Evolutionary conservation across 2,888 invertebrate genomes (phyloP), one percentile per base, ranked within the genome.

Genomic region (Steinernema scapterisci): DNA sequence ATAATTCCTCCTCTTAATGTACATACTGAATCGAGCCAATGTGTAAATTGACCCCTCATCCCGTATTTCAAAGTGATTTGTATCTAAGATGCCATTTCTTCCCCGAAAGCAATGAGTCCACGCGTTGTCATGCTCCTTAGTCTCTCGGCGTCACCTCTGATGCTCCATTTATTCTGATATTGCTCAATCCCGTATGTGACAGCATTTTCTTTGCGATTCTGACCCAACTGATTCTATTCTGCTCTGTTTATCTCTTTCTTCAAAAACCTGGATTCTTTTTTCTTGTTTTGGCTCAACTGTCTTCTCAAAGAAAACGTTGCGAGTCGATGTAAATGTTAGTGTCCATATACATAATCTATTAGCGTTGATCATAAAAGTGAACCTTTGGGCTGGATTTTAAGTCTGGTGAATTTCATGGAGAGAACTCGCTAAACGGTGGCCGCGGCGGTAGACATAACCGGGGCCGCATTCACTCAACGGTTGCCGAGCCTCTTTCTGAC

Each of bases 111-210:
- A 48, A 16, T 16, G 19, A 48, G n/a, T 48, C 48, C 48, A 5
- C 48, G 48, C 16, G 48, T 48, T 19, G 48, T 48, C 48, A 48
- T 48, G n/a, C 13, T 48, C 16, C 48, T n/a, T 48, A 48, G 48
- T 16, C 48, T 11, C 7, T 48, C 48, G 48, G 16, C 48, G 48
- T 48, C 19, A n/a, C 16, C 3, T 13, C n/a, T 19, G 48, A n/a
- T 48, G 48, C 48, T 48, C 48, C 19, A 7, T 48, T 19, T 48
- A 5, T 16, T 3, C 48, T 48, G n/a, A 48, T 25, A 3, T 63
- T 63, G 63, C 63, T 63, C 63, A 63, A 63, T 63, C 23, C 31
- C n/a, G 27, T 63, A 38, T 63, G 63, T 63, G 63, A 63, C 63
- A 31, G 63, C 63, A 63, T 63, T 38, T 63, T 27, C 19, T 63